Conservation (phyloP, 1,140 invertebrate genomes). For the Lucilia cuprina region DNA sequence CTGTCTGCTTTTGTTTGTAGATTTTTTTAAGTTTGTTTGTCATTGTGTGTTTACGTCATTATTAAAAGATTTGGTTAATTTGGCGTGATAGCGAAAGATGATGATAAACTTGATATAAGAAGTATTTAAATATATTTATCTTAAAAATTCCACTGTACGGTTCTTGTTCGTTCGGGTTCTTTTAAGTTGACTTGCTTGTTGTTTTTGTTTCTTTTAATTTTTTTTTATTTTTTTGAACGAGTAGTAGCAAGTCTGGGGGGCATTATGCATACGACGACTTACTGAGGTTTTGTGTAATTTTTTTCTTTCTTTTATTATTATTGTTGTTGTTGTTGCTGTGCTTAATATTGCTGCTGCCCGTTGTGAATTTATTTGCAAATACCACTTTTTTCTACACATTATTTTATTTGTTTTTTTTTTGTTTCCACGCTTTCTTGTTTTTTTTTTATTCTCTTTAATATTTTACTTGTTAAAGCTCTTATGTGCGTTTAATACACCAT, state of each 20-base stretch:
- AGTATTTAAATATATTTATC: neutral
- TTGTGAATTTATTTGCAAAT: neutral
- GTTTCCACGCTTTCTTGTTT: neutral
- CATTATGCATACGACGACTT: neutral
- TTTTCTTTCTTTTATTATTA: neutral
- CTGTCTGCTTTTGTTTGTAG: too few species aligned
- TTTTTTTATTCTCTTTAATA: neutral
- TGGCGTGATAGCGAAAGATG: neutral
- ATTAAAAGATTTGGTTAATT: constrained; percentile 8
- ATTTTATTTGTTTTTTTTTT: neutral
- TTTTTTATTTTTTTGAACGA: neutral
- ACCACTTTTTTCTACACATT: neutral
- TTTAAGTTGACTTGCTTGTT: neutral
- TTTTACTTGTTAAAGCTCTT: constrained; percentile 3
- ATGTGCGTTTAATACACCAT: neutral
- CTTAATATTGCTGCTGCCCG: neutral
- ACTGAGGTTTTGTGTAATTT: neutral
- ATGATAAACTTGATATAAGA: neutral
- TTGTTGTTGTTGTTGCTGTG: neutral
- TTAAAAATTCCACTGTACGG: neutral
- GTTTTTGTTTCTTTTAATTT: neutral
- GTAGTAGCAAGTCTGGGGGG: constrained; percentile 6
- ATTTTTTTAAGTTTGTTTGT: neutral
- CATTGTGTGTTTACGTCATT: neutral
- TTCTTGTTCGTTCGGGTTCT: neutral